A percentile compares a stretch with the other conserved stretches of the same genome.
These are phyloP conservation scores for Wiebesia pumilae DNA, from an alignment of 1,140 invertebrate species.

Conservation along the genomic window DNA sequence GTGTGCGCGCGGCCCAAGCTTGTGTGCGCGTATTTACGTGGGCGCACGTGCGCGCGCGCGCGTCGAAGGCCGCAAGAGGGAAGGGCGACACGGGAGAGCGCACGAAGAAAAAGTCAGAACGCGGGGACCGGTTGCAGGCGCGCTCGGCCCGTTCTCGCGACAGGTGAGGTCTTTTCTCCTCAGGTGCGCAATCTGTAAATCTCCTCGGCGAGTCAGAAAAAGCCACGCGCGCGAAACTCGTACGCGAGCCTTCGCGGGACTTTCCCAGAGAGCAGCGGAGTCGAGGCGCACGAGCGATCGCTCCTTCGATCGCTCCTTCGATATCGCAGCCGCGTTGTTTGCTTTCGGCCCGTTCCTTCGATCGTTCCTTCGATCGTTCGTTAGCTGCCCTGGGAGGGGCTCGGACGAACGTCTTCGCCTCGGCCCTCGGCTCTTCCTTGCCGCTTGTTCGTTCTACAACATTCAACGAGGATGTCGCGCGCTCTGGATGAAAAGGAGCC, in stretches of 20 bases:
- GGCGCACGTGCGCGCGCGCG: background rate
- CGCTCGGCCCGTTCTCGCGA: slow-evolving; percentile 59
- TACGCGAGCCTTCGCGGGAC: background rate
- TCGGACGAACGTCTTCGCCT: no score
- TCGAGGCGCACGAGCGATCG: background rate
- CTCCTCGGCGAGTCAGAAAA: slow-evolving; percentile 27
- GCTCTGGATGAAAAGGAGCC: no score
- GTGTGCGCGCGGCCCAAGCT: no score
- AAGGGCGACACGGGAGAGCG: slow-evolving; percentile 54
- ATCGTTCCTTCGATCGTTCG: no score
- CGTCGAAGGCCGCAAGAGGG: background rate
- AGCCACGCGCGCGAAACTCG: background rate
- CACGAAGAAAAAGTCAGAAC: slow-evolving; percentile 72
- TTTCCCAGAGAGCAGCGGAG: background rate
- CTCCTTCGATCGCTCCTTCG: background rate
- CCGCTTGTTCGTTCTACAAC: no score
- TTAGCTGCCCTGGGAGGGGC: no score
- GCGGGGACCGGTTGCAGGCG: slow-evolving; percentile 67
- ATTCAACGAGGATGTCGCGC: no score
- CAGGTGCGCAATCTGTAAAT: slow-evolving; percentile 74
- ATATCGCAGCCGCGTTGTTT: no score
- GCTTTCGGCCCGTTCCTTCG: no score
- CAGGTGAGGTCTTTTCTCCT: slow-evolving; percentile 73
- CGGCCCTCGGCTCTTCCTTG: no score
- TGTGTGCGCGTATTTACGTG: background rate